Percentiles rank a stretch among this genome's conserved stretches.
phyloP scores from a whole-genome alignment of 2,888 invertebrate species.

The Hedychridium roseum region DNA sequence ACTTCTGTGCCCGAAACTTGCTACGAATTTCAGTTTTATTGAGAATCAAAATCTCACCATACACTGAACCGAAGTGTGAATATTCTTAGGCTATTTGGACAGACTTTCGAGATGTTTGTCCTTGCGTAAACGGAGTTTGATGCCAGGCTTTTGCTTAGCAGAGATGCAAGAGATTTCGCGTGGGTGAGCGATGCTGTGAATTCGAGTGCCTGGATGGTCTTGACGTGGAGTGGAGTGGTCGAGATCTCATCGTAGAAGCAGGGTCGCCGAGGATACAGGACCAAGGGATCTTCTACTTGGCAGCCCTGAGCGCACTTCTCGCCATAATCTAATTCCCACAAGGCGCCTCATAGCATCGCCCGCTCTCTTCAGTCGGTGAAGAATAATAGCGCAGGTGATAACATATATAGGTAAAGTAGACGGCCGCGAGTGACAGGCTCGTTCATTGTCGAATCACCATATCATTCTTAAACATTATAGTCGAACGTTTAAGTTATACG shows the following conservation, averaged over 20 bases:
- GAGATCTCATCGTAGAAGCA: constrained; percentile 49
- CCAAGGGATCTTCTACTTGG: constrained; percentile 15
- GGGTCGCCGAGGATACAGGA: constrained; percentile 30
- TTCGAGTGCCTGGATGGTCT: constrained; percentile 81
- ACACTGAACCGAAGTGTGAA: no score
- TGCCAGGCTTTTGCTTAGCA: constrained; percentile 57
- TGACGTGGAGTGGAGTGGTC: constrained; percentile 50
- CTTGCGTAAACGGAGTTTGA: not conserved
- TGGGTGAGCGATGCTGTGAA: constrained; percentile 87
- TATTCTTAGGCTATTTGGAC: not conserved
- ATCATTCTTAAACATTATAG: no score
- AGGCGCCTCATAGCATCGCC: no score
- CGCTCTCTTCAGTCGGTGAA: no score
- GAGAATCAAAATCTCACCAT: no score
- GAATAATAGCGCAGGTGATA: no score
- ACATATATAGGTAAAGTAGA: no score
- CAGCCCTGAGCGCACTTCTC: constrained; percentile 25
- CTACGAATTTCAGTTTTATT: no score
- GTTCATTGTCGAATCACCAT: no score
- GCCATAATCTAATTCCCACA: constrained; percentile 28
- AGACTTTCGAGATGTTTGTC: not conserved
- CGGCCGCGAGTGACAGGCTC: no score
- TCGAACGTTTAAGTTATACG: no score
- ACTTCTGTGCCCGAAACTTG: no score
- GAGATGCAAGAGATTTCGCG: constrained; percentile 87